Evolutionary conservation across 2,888 invertebrate species (phyloP).

Genomic region (Lepidonotus clava): DNA sequence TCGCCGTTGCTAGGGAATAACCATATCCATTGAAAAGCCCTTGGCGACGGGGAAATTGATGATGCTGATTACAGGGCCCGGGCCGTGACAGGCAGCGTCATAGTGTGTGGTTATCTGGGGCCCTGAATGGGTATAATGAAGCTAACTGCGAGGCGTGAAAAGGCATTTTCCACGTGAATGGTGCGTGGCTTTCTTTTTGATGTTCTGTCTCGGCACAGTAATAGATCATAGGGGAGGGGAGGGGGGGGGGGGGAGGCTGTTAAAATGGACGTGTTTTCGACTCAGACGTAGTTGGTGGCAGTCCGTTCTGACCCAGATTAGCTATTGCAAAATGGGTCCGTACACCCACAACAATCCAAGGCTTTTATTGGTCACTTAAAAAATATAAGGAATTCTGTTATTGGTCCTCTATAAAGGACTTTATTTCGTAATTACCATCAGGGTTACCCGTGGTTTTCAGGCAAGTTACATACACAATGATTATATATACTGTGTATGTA

Average conservation of each 20-base stretch:
- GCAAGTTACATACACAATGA: too few species aligned
- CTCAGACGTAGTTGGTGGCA: neutral
- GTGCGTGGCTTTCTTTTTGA: neutral
- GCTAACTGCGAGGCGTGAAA: neutral
- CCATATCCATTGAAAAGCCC: neutral
- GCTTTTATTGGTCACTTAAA: too few species aligned
- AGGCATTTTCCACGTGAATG: neutral
- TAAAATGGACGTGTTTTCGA: neutral
- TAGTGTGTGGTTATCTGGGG: neutral
- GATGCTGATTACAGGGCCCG: neutral
- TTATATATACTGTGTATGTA: too few species aligned
- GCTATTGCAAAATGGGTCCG: too few species aligned
- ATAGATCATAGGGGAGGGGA: neutral
- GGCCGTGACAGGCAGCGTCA: neutral
- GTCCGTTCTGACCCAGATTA: too few species aligned
- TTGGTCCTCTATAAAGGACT: too few species aligned
- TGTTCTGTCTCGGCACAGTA: neutral
- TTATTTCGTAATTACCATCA: too few species aligned
- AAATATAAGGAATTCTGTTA: too few species aligned
- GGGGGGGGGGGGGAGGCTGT: neutral
- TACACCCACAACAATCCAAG: too few species aligned
- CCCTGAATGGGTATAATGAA: constrained; percentile 23
- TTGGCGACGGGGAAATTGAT: neutral
- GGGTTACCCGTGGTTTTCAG: too few species aligned
- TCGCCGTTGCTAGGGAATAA: neutral